These are phyloP conservation scores for Lanistes nyassanus DNA, from an alignment of 1,140 invertebrate genomes.

Conservation along the genomic window DNA sequence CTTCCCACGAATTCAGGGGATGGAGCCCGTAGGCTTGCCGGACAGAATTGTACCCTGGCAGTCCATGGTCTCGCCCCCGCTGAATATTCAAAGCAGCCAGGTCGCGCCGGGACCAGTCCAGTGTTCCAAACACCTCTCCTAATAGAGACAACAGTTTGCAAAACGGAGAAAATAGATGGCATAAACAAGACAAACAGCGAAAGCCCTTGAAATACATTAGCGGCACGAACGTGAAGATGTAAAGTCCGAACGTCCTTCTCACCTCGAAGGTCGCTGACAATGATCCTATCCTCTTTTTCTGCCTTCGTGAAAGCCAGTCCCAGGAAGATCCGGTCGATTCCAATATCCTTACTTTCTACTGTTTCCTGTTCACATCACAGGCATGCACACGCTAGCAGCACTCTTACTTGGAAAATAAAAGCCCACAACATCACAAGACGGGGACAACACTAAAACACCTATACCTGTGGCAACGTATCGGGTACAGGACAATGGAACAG, in stretches of 20 bases:
- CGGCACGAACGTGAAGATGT: neutral
- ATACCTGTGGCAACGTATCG: no score
- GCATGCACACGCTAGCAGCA: neutral
- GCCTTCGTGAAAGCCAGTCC: constrained; percentile 90
- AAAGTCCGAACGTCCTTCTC: constrained; percentile 59
- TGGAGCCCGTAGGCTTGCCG: constrained; percentile 71
- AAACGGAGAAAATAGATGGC: neutral
- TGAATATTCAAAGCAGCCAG: constrained; percentile 97
- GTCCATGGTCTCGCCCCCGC: constrained; percentile 94
- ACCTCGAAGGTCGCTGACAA: constrained; percentile 92
- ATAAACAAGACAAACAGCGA: neutral
- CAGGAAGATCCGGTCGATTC: constrained; percentile 89
- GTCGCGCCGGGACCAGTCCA: constrained; percentile 96
- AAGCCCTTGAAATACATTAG: neutral
- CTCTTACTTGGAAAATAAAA: constrained; percentile 35
- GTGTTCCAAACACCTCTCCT: constrained; percentile 96
- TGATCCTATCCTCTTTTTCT: constrained; percentile 91
- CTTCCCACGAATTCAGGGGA: constrained; percentile 28
- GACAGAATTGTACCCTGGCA: constrained; percentile 96
- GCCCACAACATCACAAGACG: neutral
- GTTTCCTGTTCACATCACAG: constrained; percentile 15
- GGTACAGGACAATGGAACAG: no score
- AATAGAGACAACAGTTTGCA: neutral
- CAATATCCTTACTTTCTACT: constrained; percentile 33
- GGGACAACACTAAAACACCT: neutral